Evolutionary conservation across 2,888 invertebrate species (phyloP), one percentile per base, ranked within the genome.

Genomic region (Athalia cordata): DNA sequence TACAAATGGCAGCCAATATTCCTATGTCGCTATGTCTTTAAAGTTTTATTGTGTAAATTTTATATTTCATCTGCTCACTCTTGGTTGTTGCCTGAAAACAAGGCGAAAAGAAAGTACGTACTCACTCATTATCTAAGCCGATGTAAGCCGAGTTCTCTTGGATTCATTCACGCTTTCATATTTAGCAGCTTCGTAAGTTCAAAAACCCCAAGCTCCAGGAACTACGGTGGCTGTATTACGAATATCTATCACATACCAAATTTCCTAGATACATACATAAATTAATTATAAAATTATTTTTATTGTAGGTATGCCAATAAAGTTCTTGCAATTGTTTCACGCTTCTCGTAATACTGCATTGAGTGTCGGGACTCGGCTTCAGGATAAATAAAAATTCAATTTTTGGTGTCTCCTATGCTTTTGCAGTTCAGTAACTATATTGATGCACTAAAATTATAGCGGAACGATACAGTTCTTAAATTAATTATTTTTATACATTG

Each of bases 311-410:
- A 4, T 0, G 15, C 50, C n/a, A 29, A 6, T 62, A 15, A 50
- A 50, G 59, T 13, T 43, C 8, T 11, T 65, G 8, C 5, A 65
- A 59, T 57, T n/a, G 3, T 57, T 13, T 45, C 11, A 11, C 29
- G 50, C 47, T 59, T 5, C 15, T 59, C 52, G 11, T 29, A 75
- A 62, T 75, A 75, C 75, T 75, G 62, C n/a, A 72, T 75, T 29
- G 45, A 62, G 29, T 62, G 29, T 62, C 29, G 50, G 75, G 64
- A 75, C 50, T 50, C 29, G 64, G 49, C 62, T 75, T 75, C 50
- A 75, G 75, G 62, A 75, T 75, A 62, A 75, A 75, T 75, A 62
- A 75, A 75, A 62, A 62, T 75, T 62, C 62, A 50, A 75, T 75
- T 62, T 75, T 62, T 64, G 62, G 50, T 75, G 61, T 75, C 50